Evolutionary conservation across 30 jellyfish, hydroid and myxozoan species (phyloP), one percentile per base, ranked within the genome.

Genomic region (Aurelia sp.): DNA sequence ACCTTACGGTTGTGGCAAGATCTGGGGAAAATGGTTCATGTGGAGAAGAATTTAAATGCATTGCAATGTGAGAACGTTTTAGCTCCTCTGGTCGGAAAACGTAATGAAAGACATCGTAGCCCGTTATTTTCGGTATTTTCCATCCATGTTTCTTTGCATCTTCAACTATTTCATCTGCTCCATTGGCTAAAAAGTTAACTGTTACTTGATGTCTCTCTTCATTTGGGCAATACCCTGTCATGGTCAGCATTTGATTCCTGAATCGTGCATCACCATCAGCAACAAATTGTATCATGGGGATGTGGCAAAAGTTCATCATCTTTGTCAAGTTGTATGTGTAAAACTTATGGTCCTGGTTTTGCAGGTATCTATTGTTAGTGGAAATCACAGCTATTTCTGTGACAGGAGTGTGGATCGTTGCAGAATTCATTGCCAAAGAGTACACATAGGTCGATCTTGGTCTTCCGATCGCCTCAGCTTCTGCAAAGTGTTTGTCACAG

Each of bases 201-300:
- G 52, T 41, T 5, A 41, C 52, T 41, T 41, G 4, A 41, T 41
- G 4, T 3, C 52, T 5, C 52, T 41, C 52, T 8, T 41, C 52
- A 11, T 41, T 41, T 41, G 52, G 52, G 52, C 52, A 41, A 41
- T 41, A 72, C 18, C 68, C 83, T 6, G 83, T 5, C 83, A 72
- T 72, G 12, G 67, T 41, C 24, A 72, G 20, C 83, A 72, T 72
- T 16, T 72, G 83, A 19, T 72, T 72, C 22, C 83, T 72, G 50
- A 67, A 67, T 0, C 79, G 67, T 18, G 79, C 21, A 38, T 67
- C 79, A 67, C 79, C 79, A 31, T 67, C 83, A 72, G 83, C 83
- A 19, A 30, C 67, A 33, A 72, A 72, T 18, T 72, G 83, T 24
- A 72, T 8, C 5, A 72, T 38, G 7, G 83, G 83, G 30, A 72